phyloP scores from a whole-genome alignment of 1,140 invertebrate genomes.

The Tetramorium alpestre region DNA sequence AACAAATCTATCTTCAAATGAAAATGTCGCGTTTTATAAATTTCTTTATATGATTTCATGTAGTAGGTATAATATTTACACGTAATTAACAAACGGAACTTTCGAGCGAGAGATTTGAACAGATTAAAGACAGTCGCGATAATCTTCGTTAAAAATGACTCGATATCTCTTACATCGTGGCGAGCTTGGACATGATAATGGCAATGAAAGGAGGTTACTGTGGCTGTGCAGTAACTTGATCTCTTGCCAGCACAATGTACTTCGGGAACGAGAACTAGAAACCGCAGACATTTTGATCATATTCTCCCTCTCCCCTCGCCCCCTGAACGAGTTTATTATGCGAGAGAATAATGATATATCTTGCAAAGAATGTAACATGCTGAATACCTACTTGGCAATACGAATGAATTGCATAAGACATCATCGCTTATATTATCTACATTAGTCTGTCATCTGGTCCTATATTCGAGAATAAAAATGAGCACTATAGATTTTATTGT shows the following conservation, averaged over 20 bases:
- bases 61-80: background rate
- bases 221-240: slow-evolving; percentile 47
- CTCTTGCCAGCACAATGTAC: slow-evolving; percentile 53
- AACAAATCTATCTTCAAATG: background rate
- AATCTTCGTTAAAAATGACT: slow-evolving; percentile 40
- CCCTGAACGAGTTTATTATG: slow-evolving; percentile 48
- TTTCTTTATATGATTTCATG: background rate
- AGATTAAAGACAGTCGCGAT: background rate
- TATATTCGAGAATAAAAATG: background rate
- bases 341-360: slow-evolving; percentile 24
- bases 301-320: background rate
- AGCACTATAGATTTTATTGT: background rate
- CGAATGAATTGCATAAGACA: background rate
- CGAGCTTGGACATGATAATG: slow-evolving; percentile 33
- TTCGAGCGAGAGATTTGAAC: background rate
- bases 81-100: background rate
- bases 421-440: background rate
- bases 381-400: slow-evolving; percentile 8
- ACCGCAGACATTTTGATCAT: slow-evolving; percentile 57
- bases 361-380: background rate
- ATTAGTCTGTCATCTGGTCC: background rate
- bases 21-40: background rate
- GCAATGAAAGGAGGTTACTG: slow-evolving; percentile 8
- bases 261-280: slow-evolving; percentile 44
- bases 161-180: slow-evolving; percentile 24